A percentile compares a stretch with the other conserved stretches of the same genome.
These are phyloP conservation scores for Rhopalosiphum padi DNA, from an alignment of 1,140 invertebrate species.

Conservation along the genomic window DNA sequence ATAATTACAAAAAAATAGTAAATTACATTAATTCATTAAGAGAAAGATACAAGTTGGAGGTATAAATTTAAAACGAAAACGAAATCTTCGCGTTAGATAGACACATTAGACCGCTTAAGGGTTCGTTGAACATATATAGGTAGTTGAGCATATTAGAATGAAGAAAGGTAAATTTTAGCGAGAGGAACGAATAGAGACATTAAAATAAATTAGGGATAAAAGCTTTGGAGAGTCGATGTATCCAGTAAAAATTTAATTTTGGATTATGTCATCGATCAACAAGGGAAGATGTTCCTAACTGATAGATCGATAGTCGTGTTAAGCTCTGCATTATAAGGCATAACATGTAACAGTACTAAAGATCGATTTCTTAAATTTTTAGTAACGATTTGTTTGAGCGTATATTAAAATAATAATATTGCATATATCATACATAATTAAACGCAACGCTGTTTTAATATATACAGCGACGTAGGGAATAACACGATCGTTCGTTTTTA, in stretches of 20 bases:
- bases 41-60: neutral
- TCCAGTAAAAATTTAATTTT: neutral
- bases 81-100: neutral
- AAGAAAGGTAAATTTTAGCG: neutral
- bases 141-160: too few relatives aligned
- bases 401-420: neutral
- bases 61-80: neutral
- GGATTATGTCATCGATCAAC: too few relatives aligned
- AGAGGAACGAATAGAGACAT: neutral
- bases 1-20: neutral
- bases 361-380: neutral
- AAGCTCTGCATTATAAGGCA: neutral
- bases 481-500: neutral
- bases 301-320: neutral
- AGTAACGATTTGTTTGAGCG: neutral
- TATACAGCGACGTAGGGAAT: neutral
- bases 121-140: neutral
- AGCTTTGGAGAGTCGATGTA: neutral
- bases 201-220: neutral
- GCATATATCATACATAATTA: neutral
- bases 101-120: neutral
- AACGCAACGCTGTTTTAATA: neutral
- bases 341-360: neutral
- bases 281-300: neutral
- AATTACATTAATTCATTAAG: neutral